Evolutionary conservation across 2,888 invertebrate genomes (phyloP).

Genomic region (Ichneumon xanthorius): DNA sequence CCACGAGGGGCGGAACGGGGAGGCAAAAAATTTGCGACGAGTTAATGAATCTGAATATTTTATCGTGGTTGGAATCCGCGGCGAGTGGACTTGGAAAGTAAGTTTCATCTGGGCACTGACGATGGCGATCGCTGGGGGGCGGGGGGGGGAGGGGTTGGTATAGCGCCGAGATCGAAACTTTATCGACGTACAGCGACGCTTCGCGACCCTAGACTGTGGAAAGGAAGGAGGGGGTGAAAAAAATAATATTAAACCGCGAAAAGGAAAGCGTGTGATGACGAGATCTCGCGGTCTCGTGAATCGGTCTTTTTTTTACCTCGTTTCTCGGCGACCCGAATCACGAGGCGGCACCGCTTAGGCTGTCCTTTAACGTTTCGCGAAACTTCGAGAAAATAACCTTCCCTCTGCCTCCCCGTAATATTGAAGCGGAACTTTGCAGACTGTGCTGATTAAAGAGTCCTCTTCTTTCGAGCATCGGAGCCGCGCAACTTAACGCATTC

Average conservation of each 20-base stretch:
- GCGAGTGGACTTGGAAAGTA: slow-evolving; percentile 61
- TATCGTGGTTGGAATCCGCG: slow-evolving; percentile 59
- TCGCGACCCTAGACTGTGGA: slow-evolving; percentile 14
- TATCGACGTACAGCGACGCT: slow-evolving; percentile 47
- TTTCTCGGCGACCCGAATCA: slow-evolving; percentile 42
- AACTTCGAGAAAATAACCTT: slow-evolving; percentile 50
- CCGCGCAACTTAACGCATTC: background rate
- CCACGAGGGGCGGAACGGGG: slow-evolving; percentile 29
- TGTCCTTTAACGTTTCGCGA: slow-evolving; percentile 23
- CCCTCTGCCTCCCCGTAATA: slow-evolving; percentile 46
- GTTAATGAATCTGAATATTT: slow-evolving; percentile 71
- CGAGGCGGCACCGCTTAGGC: slow-evolving; percentile 32
- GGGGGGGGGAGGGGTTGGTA: background rate
- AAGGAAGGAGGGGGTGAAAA: background rate
- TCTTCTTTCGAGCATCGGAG: background rate
- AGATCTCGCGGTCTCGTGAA: slow-evolving; percentile 50
- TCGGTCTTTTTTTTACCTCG: slow-evolving; percentile 5
- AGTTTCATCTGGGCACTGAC: slow-evolving; percentile 51
- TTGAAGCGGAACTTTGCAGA: slow-evolving; percentile 52
- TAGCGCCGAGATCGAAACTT: slow-evolving; percentile 42
- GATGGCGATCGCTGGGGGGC: slow-evolving; percentile 30
- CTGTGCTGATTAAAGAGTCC: slow-evolving; percentile 52
- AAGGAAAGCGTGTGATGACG: slow-evolving; percentile 2
- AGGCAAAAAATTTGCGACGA: slow-evolving; percentile 64
- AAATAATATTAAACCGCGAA: slow-evolving; percentile 23